Percentiles rank a stretch among this genome's conserved stretches.
These are phyloP conservation scores for Notarius lentiginosus DNA, from an alignment of 2,113 vertebrate genomes.

Conservation along the genomic window DNA sequence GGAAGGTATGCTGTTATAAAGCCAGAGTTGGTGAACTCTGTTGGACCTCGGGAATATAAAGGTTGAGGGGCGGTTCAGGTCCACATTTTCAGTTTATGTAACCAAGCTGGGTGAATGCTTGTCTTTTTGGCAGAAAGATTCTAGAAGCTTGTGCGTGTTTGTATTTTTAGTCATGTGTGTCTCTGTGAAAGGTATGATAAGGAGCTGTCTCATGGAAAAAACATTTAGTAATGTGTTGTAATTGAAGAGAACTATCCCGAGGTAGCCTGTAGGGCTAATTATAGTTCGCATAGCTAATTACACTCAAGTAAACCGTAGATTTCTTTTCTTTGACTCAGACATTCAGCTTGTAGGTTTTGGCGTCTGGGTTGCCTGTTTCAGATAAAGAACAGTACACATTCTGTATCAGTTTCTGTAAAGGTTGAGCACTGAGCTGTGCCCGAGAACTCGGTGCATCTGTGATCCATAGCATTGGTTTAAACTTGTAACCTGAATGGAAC, in stretches of 20 bases:
- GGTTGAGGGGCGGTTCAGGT: background rate
- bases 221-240: background rate
- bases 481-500: background rate
- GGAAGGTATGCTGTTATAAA: constrained; percentile 26
- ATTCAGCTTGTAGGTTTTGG: constrained; percentile 16
- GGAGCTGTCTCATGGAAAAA: background rate
- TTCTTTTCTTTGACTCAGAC: constrained; percentile 11
- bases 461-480: background rate
- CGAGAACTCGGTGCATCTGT: background rate
- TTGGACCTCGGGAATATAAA: background rate
- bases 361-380: background rate
- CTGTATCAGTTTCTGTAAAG: background rate
- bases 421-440: background rate
- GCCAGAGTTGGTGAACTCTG: background rate
- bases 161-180: background rate
- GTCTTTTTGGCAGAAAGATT: background rate
- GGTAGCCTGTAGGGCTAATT: constrained; percentile 7
- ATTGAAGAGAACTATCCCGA: constrained; percentile 1
- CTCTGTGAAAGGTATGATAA: background rate
- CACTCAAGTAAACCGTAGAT: constrained; percentile 6
- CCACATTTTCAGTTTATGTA: background rate
- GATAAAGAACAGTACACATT: background rate
- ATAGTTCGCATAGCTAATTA: constrained; percentile 23
- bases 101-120: background rate
- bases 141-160: background rate